Evolutionary conservation across 2,113 vertebrate genomes (phyloP).

Genomic region (Reinhardtius hippoglossoides): DNA sequence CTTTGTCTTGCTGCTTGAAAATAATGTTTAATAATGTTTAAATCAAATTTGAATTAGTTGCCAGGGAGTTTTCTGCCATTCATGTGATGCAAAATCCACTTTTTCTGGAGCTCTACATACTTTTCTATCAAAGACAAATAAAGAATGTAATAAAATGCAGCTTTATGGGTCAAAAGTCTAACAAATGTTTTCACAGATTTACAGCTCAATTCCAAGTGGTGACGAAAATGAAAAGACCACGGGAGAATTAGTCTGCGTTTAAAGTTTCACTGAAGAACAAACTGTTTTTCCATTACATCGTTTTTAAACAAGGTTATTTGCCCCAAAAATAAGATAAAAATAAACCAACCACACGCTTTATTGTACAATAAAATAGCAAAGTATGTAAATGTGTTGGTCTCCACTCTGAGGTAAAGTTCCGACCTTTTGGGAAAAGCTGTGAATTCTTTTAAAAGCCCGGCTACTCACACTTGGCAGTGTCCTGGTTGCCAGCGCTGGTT

Average conservation of each 20-base stretch:
- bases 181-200: neutral
- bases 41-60: too few relatives aligned
- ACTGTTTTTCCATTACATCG: neutral
- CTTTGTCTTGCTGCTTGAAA: too few relatives aligned
- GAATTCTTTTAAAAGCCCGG: slow-evolving; percentile 38
- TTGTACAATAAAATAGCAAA: neutral
- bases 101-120: neutral
- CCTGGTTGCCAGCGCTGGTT: slow-evolving; percentile 67
- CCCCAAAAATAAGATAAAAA: neutral
- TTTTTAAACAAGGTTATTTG: neutral
- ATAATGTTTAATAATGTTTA: too few relatives aligned
- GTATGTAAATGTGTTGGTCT: neutral
- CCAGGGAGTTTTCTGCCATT: neutral
- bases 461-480: slow-evolving; percentile 54
- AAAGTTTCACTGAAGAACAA: neutral
- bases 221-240: neutral
- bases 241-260: neutral
- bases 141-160: too few relatives aligned
- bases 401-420: neutral
- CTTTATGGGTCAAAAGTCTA: neutral
- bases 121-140: neutral
- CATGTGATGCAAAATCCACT: neutral
- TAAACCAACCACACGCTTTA: neutral
- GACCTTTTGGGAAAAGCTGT: slow-evolving; percentile 34
- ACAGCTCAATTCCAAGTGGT: neutral